A percentile compares a stretch with the other conserved stretches of the same genome.
These are phyloP conservation scores for Thera britannica DNA, from an alignment of 2,888 invertebrate species.

Conservation along the genomic window DNA sequence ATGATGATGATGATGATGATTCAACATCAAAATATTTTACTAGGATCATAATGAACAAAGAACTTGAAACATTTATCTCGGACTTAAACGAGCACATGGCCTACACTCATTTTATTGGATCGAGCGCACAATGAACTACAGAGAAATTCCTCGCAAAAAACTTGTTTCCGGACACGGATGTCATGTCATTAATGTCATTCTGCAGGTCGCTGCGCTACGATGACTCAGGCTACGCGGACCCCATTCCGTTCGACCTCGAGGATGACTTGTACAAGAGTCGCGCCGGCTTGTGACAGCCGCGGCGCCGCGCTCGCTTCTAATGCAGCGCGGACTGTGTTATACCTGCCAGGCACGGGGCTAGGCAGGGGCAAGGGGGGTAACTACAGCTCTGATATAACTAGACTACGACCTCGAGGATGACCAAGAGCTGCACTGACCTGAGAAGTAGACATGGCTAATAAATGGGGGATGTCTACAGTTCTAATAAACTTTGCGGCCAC, in stretches of 20 bases:
- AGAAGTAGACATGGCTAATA: not conserved
- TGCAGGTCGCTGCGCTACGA: slow-evolving; percentile 86
- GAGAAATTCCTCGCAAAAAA: slow-evolving; percentile 15
- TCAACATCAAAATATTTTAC: not conserved
- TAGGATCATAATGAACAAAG: not conserved
- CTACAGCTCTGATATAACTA: not conserved
- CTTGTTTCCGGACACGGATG: slow-evolving; percentile 19
- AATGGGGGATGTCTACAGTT: not conserved
- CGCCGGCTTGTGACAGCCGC: slow-evolving; percentile 83
- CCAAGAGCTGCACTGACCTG: slow-evolving; percentile 81
- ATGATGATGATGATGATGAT: no score
- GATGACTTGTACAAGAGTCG: slow-evolving; percentile 88
- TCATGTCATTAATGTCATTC: slow-evolving; percentile 6
- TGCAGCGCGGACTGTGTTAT: slow-evolving; percentile 25
- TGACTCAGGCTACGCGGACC: slow-evolving; percentile 90
- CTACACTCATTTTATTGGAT: slow-evolving; percentile 9
- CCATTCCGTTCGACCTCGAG: slow-evolving; percentile 86
- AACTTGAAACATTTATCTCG: slow-evolving; percentile 1
- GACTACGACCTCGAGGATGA: slow-evolving; percentile 90
- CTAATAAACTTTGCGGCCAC: not conserved
- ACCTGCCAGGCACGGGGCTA: slow-evolving; percentile 13
- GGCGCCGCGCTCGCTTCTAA: slow-evolving; percentile 76
- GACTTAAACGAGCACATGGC: not conserved
- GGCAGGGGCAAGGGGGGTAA: not conserved
- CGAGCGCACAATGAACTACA: slow-evolving; percentile 13